Conservation (phyloP, 1,140 invertebrate genomes). For the Rhysida immarginata region DNA sequence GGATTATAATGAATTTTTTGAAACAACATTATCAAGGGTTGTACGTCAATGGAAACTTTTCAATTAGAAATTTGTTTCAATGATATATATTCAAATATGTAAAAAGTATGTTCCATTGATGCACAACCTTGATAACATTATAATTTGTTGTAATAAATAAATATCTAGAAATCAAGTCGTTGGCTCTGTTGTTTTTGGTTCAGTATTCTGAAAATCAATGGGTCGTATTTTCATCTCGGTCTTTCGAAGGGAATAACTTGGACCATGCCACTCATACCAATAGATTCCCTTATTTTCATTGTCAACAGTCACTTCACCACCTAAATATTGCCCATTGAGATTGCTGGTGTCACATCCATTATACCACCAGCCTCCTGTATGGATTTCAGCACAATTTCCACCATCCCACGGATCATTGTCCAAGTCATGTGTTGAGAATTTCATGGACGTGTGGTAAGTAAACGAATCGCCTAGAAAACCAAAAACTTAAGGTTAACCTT, state of each 20-base stretch:
- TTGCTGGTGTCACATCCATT: constrained; percentile 40
- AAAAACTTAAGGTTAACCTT: neutral
- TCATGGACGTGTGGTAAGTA: constrained; percentile 48
- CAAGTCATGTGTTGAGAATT: constrained; percentile 51
- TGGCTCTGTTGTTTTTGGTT: neutral
- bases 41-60: no score
- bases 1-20: no score
- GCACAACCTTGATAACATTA: no score
- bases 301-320: constrained; percentile 34
- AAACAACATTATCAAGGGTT: no score
- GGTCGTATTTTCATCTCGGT: constrained; percentile 39
- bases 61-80: no score
- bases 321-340: constrained; percentile 41
- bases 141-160: no score
- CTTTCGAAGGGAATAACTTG: constrained; percentile 35
- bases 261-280: constrained; percentile 42
- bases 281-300: constrained; percentile 40
- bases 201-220: neutral
- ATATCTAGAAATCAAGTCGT: no score
- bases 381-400: constrained; percentile 48
- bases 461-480: constrained; percentile 41
- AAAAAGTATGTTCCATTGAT: no score
- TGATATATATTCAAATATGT: no score
- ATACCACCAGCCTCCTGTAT: constrained; percentile 48
- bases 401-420: constrained; percentile 54